Conservation (phyloP, 2,113 vertebrate genomes). For the Salvelinus namaycush region DNA sequence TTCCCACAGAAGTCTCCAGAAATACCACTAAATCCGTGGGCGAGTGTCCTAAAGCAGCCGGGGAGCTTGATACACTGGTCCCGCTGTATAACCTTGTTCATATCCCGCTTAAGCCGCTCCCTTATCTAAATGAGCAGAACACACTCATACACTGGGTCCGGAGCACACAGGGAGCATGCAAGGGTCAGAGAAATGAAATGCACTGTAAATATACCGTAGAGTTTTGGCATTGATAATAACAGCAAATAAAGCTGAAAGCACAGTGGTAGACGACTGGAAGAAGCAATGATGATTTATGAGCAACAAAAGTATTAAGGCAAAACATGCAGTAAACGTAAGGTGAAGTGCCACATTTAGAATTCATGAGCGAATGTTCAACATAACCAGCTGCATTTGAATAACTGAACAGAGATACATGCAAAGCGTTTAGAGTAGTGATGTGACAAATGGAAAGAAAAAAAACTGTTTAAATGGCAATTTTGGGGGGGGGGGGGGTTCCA, state of each 20-base stretch:
- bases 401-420: slow-evolving; percentile 24
- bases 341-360: slow-evolving; percentile 38
- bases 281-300: slow-evolving; percentile 33
- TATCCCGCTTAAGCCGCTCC: slow-evolving; percentile 53
- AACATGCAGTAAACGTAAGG: slow-evolving; percentile 31
- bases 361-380: slow-evolving; percentile 40
- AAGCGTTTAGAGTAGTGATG: not conserved
- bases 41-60: slow-evolving; percentile 9
- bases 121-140: slow-evolving; percentile 75
- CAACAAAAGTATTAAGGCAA: slow-evolving; percentile 4
- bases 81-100: slow-evolving; percentile 48
- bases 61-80: slow-evolving; percentile 46
- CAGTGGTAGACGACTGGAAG: not conserved
- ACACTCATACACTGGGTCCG: not conserved
- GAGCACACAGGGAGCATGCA: not conserved
- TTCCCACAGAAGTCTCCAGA: slow-evolving; percentile 47
- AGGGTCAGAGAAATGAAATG: slow-evolving; percentile 26
- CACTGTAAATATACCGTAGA: slow-evolving; percentile 29
- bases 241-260: slow-evolving; percentile 4
- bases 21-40: slow-evolving; percentile 18
- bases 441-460: no score
- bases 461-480: no score
- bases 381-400: slow-evolving; percentile 25
- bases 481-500: no score
- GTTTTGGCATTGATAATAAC: slow-evolving; percentile 34